Evolutionary conservation across 1,140 invertebrate genomes (phyloP).

Genomic region (Ceratosolen solmsi): DNA sequence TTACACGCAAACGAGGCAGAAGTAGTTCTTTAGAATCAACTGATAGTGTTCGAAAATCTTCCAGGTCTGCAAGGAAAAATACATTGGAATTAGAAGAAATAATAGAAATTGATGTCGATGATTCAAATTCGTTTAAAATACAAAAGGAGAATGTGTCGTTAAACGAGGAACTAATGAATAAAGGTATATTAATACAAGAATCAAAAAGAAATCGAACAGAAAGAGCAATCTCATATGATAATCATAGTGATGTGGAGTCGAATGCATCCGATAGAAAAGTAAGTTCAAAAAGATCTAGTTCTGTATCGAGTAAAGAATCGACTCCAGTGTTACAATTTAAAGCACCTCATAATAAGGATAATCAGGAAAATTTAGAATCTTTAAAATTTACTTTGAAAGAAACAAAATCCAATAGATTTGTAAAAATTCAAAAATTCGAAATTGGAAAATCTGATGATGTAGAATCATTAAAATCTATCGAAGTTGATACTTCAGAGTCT

Average conservation of each 20-base stretch:
- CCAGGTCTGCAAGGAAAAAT: constrained; percentile 28
- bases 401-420: not conserved
- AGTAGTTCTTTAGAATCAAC: constrained; percentile 51
- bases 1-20: constrained; percentile 40
- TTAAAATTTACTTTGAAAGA: not conserved
- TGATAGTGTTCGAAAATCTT: constrained; percentile 30
- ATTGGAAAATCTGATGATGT: not conserved
- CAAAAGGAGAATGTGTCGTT: not conserved
- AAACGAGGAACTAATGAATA: not conserved
- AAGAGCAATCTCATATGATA: not conserved
- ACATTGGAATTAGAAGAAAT: constrained; percentile 41
- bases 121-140: not conserved
- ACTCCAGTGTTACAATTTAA: not conserved
- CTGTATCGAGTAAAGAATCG: constrained; percentile 39
- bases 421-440: not conserved
- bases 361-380: constrained; percentile 18
- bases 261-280: not conserved
- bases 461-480: constrained; percentile 9
- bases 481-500: constrained; percentile 43
- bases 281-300: constrained; percentile 39
- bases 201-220: not conserved
- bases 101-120: constrained; percentile 43
- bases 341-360: constrained; percentile 29
- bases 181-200: not conserved
- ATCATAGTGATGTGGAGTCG: constrained; percentile 30